Base-by-base conservation (phyloP, 2,888 invertebrate species). In the Alcis repandata region DNA sequence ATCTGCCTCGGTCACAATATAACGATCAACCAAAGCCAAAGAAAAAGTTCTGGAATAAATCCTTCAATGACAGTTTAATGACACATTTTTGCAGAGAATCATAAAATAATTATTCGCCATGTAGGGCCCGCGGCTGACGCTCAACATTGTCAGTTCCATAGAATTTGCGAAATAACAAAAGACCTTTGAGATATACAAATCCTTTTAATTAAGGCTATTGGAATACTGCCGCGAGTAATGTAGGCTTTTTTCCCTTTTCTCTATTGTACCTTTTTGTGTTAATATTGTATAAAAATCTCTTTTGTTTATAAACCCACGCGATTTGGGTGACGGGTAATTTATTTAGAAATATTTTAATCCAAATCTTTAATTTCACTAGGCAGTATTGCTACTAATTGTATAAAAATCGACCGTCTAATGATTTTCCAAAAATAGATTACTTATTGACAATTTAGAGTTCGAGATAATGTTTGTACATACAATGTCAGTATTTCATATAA, bases 181-280 rank as follows among this genome's bases (percentile, higher is more conserved):
- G 53, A 45, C 27, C 38, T 54, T 57, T 57, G 49, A 61, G 45
- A 56, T 19, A 22, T 41, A 20, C 48, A 66, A 70, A 63, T 66
- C 63, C 63, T 62, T 58, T 63, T 65, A 45, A 62, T 68, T 68
- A 68, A 19, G 49, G 40, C 57, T 59, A 56, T 57, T 41, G 33
- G 53, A 58, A 38, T 60, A 56, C 57, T 49, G 58, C 66, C 57
- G 49, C 63, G 53, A 58, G 53, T 65, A 61, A 56, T 51, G 40
- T 52, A 43, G 13, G 43, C 45, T 59, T 64, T 61, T 68, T 22
- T 20, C 38, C 33, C 13, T 49, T 53, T 19, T 53, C 59, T 40
- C 27, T 54, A 48, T 53, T 40, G 8, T 53, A 53, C 27, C 19
- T 9, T 22, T 17, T 15, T 53, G 51, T 51, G 19, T 33, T 56